phyloP scores from a whole-genome alignment of 2,888 invertebrate species.

The Saturnia japonica region DNA sequence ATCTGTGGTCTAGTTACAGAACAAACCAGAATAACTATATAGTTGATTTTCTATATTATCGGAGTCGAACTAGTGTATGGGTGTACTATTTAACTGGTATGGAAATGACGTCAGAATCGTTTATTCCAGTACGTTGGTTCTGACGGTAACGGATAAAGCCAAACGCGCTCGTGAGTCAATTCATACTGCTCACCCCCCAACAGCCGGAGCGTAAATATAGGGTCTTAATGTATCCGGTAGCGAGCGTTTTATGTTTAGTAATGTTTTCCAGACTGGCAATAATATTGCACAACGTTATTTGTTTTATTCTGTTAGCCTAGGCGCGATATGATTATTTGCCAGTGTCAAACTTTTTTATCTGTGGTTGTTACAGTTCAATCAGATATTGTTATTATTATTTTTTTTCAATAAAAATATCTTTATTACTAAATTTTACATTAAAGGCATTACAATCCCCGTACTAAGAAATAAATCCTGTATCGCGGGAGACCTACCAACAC shows the following conservation, averaged over 20 bases:
- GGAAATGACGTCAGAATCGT: background rate
- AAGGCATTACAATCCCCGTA: no score
- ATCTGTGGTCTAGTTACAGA: no score
- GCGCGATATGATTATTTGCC: background rate
- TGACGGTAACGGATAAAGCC: background rate
- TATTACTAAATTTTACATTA: no score
- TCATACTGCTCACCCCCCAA: constrained; percentile 5
- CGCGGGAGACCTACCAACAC: no score
- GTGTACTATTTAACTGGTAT: no score
- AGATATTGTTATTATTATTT: no score
- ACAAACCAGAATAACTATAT: no score
- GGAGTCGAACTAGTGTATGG: no score
- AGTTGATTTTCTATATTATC: no score
- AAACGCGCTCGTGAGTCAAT: background rate
- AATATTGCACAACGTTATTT: background rate
- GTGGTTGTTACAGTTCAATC: no score
- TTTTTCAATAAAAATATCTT: no score
- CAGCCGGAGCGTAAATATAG: constrained; percentile 7
- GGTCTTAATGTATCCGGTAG: constrained; percentile 9
- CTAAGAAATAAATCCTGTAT: no score
- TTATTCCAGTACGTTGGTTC: background rate
- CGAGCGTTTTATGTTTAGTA: background rate
- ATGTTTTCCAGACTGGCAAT: background rate
- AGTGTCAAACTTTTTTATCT: background rate
- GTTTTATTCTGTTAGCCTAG: background rate